Conservation (phyloP, 1,140 invertebrate species). For the Metaphire vulgaris region DNA sequence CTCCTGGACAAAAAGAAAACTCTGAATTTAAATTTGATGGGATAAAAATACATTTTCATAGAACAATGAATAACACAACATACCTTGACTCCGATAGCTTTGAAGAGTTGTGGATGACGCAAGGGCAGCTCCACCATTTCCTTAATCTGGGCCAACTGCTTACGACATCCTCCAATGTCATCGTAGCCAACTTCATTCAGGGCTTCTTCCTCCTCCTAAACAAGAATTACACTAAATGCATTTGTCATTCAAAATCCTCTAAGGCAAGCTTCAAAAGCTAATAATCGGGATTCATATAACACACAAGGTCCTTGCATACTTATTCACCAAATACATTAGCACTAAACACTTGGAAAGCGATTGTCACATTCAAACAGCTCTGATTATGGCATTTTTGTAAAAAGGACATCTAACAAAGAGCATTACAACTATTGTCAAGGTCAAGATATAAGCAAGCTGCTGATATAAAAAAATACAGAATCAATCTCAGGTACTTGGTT, state of each 20-base stretch:
- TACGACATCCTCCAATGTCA: slow-evolving; percentile 96
- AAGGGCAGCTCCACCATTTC: slow-evolving; percentile 99
- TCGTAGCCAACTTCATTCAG: slow-evolving; percentile 98
- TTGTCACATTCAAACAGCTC: neutral
- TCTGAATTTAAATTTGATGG: slow-evolving; percentile 22
- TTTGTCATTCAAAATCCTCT: neutral
- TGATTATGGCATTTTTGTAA: too few relatives aligned
- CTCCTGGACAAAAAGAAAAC: slow-evolving; percentile 29
- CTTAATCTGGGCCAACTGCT: slow-evolving; percentile 98
- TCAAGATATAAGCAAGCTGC: too few relatives aligned
- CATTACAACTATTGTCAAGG: too few relatives aligned
- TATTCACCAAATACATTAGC: neutral
- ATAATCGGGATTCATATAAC: neutral
- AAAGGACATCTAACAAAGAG: too few relatives aligned
- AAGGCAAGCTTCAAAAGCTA: neutral
- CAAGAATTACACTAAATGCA: neutral
- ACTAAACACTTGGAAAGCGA: neutral
- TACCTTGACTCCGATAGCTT: slow-evolving; percentile 63
- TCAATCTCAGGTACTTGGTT: too few relatives aligned
- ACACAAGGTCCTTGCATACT: neutral
- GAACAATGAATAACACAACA: neutral
- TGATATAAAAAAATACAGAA: neutral
- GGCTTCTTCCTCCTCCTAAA: slow-evolving; percentile 80
- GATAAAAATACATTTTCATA: slow-evolving; percentile 7
- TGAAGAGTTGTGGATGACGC: slow-evolving; percentile 94